Base-by-base conservation (phyloP, 2,113 vertebrate genomes). In the Megaceryle torquata region DNA sequence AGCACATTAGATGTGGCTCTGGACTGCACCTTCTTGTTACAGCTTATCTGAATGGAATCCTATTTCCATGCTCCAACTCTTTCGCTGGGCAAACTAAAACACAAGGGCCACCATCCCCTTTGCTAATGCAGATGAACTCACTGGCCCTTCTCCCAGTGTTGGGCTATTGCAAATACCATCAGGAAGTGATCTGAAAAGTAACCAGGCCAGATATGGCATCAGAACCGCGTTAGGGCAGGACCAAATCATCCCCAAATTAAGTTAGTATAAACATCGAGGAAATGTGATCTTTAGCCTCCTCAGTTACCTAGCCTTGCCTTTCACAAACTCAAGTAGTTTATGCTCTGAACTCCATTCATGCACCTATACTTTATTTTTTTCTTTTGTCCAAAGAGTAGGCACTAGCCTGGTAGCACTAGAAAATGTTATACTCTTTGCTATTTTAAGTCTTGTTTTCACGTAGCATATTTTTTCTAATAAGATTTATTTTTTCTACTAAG, bases 221-320 rank as follows among this genome's bases (percentile, higher is more conserved):
- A 68, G 67, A 89, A 68, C 19, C 0, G 0, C 25, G 35, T 13
- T 1, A 0, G 10, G 35, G 48, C 19, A 70, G 24, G 8, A 43
- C 13, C 24, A 48, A 65, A 53, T 61, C 26, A 48, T 18, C 29
- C 61, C 56, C 33, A 28, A 35, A 80, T 61, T 11, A n/a, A 13
- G 9, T 54, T 35, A n/a, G 7, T 18, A 61, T 5, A 53, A 2
- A 1, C n/a, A 53, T 44, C 19, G 19, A 6, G 43, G 25, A 86
- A 72, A 72, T 51, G 8, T 18, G 22, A 44, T 15, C 15, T 69
- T 79, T 22, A 89, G 11, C 25, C 17, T 75, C 44, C 14, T 14
- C n/a, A 2, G 11, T 46, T 75, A 79, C 13, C 29, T 21, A 33
- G 16, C 13, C 13, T 57, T 13, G 17, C 17, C 18, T 78, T 86